Evolutionary conservation across 2,888 invertebrate species (phyloP).

Genomic region (Coleophora deauratella): DNA sequence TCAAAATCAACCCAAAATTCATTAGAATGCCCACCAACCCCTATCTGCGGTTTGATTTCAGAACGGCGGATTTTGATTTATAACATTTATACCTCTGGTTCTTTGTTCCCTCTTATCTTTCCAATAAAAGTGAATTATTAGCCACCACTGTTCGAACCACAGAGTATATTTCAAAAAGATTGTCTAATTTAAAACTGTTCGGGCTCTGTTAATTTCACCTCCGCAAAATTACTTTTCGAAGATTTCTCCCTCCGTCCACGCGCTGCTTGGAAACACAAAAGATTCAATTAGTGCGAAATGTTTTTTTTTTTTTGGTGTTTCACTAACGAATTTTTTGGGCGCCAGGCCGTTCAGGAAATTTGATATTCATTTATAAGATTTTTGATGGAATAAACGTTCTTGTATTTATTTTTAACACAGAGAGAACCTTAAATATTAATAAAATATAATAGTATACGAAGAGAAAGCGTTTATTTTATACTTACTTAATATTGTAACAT

Average conservation of each 20-base stretch:
- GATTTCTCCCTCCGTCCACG: conserved; percentile 5
- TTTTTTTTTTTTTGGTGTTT: neutral
- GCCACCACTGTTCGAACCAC: conserved; percentile 46
- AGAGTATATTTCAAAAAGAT: conserved; percentile 59
- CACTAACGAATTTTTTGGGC: neutral
- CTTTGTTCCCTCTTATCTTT: conserved; percentile 62
- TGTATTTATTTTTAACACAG: too few relatives aligned
- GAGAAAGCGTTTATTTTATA: too few relatives aligned
- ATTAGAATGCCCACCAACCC: conserved; percentile 10
- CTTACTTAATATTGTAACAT: too few relatives aligned
- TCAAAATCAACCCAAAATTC: neutral
- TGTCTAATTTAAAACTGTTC: conserved; percentile 63
- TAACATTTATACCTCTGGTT: conserved; percentile 25
- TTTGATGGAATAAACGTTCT: too few relatives aligned
- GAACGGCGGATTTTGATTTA: conserved; percentile 52
- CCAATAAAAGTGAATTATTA: conserved; percentile 67
- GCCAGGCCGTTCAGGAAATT: neutral
- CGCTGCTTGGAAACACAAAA: conserved; percentile 2
- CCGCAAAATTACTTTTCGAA: conserved; percentile 10
- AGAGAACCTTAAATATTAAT: too few relatives aligned
- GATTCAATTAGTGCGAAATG: neutral
- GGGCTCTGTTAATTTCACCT: conserved; percentile 34
- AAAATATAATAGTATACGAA: too few relatives aligned
- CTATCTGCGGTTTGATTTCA: conserved; percentile 31
- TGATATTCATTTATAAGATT: too few relatives aligned